Percentiles rank a stretch among this genome's conserved stretches.
These are phyloP conservation scores for Sinocyclocheilus grahami DNA, from an alignment of 2,113 vertebrate species.

Conservation along the genomic window DNA sequence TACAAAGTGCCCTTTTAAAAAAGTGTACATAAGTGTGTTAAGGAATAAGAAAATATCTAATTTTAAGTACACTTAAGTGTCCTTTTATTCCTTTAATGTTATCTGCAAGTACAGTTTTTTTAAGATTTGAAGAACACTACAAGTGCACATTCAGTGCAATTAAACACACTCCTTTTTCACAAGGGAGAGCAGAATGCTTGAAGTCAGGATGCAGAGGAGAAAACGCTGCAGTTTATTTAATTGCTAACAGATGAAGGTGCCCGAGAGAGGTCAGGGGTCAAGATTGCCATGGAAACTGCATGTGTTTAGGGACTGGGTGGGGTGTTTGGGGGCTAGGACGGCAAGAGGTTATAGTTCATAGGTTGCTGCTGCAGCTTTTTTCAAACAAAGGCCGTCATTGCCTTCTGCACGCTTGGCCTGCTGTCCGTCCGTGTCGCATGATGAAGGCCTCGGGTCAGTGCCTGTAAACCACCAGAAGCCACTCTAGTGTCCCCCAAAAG, in stretches of 20 bases:
- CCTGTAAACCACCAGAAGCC: conserved; percentile 47
- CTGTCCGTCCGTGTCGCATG: conserved; percentile 66
- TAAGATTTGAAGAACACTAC: not conserved
- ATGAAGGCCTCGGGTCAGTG: conserved; percentile 45
- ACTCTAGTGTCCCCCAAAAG: conserved; percentile 28
- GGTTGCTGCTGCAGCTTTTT: conserved; percentile 77
- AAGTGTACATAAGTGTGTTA: no score
- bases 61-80: not conserved
- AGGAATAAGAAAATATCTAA: not conserved
- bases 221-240: conserved; percentile 73
- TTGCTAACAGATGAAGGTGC: conserved; percentile 85
- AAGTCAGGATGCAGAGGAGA: conserved; percentile 32
- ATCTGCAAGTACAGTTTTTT: not conserved
- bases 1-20: no score
- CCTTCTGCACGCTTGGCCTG: conserved; percentile 66
- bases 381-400: conserved; percentile 75
- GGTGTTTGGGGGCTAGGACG: conserved; percentile 61
- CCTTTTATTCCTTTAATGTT: not conserved
- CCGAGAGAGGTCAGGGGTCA: conserved; percentile 75
- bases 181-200: not conserved
- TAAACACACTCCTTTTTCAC: not conserved
- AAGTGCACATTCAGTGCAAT: not conserved
- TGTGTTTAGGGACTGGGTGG: conserved; percentile 67
- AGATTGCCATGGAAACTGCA: conserved; percentile 75
- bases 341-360: conserved; percentile 73